A percentile compares a stretch with the other conserved stretches of the same genome.
These are phyloP conservation scores for Galeopsomyia nigrocyanea DNA, from an alignment of 2,888 invertebrate genomes.

Conservation along the genomic window DNA sequence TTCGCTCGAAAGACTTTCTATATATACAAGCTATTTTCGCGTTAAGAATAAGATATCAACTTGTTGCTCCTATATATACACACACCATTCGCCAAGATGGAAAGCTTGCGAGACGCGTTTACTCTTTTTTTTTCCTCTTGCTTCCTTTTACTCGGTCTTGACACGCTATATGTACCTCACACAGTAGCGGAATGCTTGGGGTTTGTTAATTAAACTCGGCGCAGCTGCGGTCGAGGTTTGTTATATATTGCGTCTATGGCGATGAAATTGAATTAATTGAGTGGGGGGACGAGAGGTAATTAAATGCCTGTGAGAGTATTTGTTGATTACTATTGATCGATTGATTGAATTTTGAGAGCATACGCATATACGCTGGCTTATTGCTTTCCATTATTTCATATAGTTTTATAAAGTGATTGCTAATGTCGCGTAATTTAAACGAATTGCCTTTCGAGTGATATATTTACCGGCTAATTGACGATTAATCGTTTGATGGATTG, in stretches of 20 bases:
- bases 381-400: too few species aligned
- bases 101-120: constrained; percentile 48
- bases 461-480: too few species aligned
- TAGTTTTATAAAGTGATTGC: too few species aligned
- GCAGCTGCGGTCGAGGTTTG: neutral
- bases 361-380: too few species aligned
- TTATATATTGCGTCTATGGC: neutral
- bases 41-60: constrained; percentile 62
- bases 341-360: too few species aligned
- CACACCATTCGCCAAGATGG: constrained; percentile 56
- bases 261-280: constrained; percentile 40
- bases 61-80: constrained; percentile 64
- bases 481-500: too few species aligned
- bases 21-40: neutral
- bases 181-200: neutral
- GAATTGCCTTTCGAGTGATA: too few species aligned
- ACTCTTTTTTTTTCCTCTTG: neutral
- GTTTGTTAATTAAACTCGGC: constrained; percentile 38
- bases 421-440: neutral
- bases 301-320: constrained; percentile 24
- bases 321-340: constrained; percentile 18
- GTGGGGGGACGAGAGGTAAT: constrained; percentile 17
- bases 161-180: neutral
- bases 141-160: neutral
- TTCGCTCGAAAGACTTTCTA: constrained; percentile 17